Conservation (phyloP, 2,888 invertebrate species). For the Ligdia adustata region DNA sequence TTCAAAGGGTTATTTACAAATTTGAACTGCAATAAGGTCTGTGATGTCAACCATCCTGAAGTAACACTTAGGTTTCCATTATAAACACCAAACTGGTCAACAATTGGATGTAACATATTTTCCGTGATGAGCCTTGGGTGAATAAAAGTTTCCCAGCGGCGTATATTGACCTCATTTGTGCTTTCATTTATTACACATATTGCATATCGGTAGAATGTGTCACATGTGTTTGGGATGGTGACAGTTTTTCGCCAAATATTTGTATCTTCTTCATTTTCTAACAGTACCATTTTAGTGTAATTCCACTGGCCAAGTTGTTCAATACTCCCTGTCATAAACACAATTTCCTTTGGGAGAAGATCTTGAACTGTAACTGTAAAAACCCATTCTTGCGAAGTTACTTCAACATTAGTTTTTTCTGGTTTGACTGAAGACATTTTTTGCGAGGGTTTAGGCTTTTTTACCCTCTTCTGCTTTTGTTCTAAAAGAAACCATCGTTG, state of each 20-base stretch:
- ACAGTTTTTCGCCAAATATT: slow-evolving; percentile 86
- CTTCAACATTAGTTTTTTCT: slow-evolving; percentile 43
- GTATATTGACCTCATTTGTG: slow-evolving; percentile 84
- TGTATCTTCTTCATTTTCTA: slow-evolving; percentile 73
- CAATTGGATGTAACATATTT: slow-evolving; percentile 67
- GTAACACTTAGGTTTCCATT: slow-evolving; percentile 84
- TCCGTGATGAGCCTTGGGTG: slow-evolving; percentile 85
- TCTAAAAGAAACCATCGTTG: slow-evolving; percentile 87
- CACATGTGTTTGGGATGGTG: slow-evolving; percentile 86
- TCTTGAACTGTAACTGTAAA: slow-evolving; percentile 79
- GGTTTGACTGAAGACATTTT: slow-evolving; percentile 57
- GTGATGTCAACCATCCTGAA: slow-evolving; percentile 93
- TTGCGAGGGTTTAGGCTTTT: slow-evolving; percentile 52
- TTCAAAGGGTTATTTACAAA: slow-evolving; percentile 91
- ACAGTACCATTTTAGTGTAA: slow-evolving; percentile 81
- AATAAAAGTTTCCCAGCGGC: slow-evolving; percentile 92
- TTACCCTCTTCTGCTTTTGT: slow-evolving; percentile 71
- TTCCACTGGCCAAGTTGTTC: slow-evolving; percentile 89
- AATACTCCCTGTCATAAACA: slow-evolving; percentile 89
- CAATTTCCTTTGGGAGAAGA: slow-evolving; percentile 84
- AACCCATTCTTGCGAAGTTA: slow-evolving; percentile 61
- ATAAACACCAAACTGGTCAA: slow-evolving; percentile 88
- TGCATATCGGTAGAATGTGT: slow-evolving; percentile 90
- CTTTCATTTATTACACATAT: slow-evolving; percentile 87
- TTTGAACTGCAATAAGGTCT: slow-evolving; percentile 93